These are phyloP conservation scores for Cuculus canorus DNA, from an alignment of 2,797 vertebrate genomes.

Conservation along the genomic window DNA sequence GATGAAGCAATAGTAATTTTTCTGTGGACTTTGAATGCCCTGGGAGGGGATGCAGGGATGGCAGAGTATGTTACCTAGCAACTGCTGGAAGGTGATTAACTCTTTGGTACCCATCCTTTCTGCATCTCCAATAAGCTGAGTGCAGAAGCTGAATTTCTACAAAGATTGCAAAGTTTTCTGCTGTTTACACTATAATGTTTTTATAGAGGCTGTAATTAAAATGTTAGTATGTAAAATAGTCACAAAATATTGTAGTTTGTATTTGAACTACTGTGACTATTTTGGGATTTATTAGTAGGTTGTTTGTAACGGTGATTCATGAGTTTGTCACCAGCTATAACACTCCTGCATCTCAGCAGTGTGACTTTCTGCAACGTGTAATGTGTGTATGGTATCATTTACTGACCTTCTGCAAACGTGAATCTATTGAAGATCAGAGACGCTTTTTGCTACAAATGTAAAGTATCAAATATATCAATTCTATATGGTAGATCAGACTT, in stretches of 20 bases:
- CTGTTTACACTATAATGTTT: neutral
- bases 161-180: neutral
- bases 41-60: neutral
- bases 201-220: neutral
- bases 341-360: neutral
- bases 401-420: neutral
- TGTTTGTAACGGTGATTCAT: neutral
- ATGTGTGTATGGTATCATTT: neutral
- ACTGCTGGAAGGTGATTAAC: constrained; percentile 25
- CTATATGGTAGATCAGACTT: neutral
- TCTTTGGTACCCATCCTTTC: neutral
- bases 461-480: neutral
- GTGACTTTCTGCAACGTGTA: neutral
- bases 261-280: neutral
- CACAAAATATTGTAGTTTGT: neutral
- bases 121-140: neutral
- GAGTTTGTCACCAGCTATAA: rapidly evolving
- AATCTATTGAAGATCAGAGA: neutral
- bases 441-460: neutral
- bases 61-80: constrained; percentile 41
- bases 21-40: neutral
- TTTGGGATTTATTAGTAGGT: neutral
- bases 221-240: neutral
- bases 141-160: neutral
- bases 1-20: neutral